Evolutionary conservation across 2,888 invertebrate genomes (phyloP).

Genomic region (Eueremaeus valkanovi): DNA sequence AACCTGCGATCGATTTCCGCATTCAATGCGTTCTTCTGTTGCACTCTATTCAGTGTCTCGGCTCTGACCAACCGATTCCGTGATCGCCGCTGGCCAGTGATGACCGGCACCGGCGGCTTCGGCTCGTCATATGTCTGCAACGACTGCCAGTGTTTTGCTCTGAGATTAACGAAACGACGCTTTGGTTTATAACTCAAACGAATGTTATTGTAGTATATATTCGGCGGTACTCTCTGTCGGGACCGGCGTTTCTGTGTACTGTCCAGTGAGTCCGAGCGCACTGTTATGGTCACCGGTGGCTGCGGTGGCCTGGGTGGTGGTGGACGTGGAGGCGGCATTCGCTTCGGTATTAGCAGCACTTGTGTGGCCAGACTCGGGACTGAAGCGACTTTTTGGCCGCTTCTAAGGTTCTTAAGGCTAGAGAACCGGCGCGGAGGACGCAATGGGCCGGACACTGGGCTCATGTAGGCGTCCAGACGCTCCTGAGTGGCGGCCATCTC

Average conservation of each 20-base stretch:
- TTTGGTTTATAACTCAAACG: conserved; percentile 36
- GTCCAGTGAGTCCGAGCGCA: neutral
- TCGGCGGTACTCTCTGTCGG: conserved; percentile 18
- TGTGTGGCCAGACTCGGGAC: neutral
- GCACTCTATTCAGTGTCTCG: neutral
- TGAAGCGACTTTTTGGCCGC: neutral
- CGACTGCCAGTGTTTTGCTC: neutral
- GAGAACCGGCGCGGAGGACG: conserved; percentile 34
- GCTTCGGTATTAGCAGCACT: neutral
- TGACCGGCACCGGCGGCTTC: neutral
- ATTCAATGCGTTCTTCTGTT: neutral
- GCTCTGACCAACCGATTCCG: neutral
- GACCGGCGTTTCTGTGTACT: neutral
- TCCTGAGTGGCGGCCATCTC: conserved; percentile 38
- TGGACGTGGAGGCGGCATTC: conserved; percentile 9
- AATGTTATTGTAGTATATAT: conserved; percentile 35
- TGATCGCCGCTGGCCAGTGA: neutral
- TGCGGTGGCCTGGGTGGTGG: conserved; percentile 36
- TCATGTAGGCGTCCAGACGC: conserved; percentile 36
- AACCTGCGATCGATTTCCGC: neutral
- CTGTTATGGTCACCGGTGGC: neutral
- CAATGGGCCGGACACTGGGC: conserved; percentile 27
- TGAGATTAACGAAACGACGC: conserved; percentile 13
- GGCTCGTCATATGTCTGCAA: neutral
- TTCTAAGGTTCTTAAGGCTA: neutral